Base-by-base conservation (phyloP, 1,140 invertebrate species). In the Lepidotrigona ventralis region DNA sequence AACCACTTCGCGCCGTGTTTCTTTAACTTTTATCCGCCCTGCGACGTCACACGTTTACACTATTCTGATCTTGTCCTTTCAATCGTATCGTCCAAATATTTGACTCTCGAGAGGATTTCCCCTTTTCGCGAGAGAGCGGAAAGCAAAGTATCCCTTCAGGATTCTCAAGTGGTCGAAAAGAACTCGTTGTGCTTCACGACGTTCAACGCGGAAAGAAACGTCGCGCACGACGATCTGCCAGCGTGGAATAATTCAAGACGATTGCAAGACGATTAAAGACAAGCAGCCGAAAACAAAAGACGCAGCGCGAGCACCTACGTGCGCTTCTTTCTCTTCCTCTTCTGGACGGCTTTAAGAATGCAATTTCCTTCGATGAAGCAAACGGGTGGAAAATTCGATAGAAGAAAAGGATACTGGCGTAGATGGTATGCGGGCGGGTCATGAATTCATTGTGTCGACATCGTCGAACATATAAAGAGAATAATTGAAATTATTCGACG, bases 261-360 rank as follows among this genome's bases (percentile, higher is more conserved):
- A 46, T 46, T 5, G 60, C 46, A n/a, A 51, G 39, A 46, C 75
- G 46, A 66, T 66, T 53, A 77, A 77, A 66, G n/a, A 8, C 58
- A 29, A 66, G 33, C 54, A 17, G 15, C 6, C 29, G 29, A 1
- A 17, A 21, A 74, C 14, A 46, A 74, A 74, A 54, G 71, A 51
- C 39, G 39, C 39, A 2, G n/a, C n/a, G n/a, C 29, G n/a, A 63
- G n/a, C n/a, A 58, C 6, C 39, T 29, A 17, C 63, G 63, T 33
- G 21, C 29, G 29, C 1, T 77, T 29, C n/a, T n/a, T 5, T 15
- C 1, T 46, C 39, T 46, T 46, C 39, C 39, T 46, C 39, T 46
- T 46, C 39, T 46, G 39, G 6, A 39, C 74, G 29, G n/a, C 23
- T 77, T 77, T 46, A 39, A 74, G 21, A 74, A 74, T 39, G 29